These are phyloP conservation scores for Ranitomeya imitator DNA, from an alignment of 2,113 vertebrate genomes.

Conservation along the genomic window DNA sequence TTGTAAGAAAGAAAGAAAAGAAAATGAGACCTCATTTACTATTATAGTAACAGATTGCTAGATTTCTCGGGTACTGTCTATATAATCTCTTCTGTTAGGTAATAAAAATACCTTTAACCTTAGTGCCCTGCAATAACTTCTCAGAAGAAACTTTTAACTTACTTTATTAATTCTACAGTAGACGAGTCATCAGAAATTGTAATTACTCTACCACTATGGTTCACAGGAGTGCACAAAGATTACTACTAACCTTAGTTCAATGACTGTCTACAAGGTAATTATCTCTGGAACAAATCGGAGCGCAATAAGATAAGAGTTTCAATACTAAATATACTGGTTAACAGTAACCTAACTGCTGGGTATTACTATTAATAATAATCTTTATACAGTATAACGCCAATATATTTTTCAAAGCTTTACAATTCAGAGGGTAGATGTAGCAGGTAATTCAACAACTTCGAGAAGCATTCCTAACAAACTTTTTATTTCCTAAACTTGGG, in stretches of 20 bases:
- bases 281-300: neutral
- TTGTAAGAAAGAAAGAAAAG: neutral
- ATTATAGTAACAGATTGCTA: neutral
- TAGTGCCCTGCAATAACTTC: neutral
- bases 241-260: constrained; percentile 11
- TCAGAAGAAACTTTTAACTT: neutral
- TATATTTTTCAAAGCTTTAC: too few species aligned
- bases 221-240: neutral
- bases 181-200: neutral
- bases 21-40: neutral
- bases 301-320: neutral
- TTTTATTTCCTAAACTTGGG: too few species aligned
- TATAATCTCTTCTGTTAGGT: neutral
- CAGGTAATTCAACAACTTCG: too few species aligned
- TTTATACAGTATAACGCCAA: too few species aligned
- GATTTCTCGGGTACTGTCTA: neutral
- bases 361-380: too few species aligned
- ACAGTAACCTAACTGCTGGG: too few species aligned
- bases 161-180: neutral
- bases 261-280: neutral
- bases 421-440: too few species aligned
- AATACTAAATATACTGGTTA: neutral
- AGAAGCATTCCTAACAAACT: too few species aligned
- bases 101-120: neutral
- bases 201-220: neutral